Base-by-base conservation (phyloP, 1,140 invertebrate species). In the Anagrus nilaparvatae region DNA sequence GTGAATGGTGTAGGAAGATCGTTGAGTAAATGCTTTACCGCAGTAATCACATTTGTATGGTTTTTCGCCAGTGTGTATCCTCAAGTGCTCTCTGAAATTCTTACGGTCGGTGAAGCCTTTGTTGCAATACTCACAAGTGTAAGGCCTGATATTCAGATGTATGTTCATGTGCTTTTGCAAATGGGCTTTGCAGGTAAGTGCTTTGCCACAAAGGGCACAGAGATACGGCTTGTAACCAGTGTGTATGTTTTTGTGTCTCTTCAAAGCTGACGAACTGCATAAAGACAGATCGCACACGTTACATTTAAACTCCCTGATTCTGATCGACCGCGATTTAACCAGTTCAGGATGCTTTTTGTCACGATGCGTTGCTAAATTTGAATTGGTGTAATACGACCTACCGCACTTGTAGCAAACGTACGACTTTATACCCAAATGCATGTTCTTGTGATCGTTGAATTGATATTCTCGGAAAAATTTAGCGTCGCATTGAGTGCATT, bases 191-290 rank as follows among this genome's bases (percentile, higher is more conserved):
- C 85, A 82, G 19, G 86, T 88, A 54, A 94, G 93, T 30, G 80
- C 72, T 41, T 82, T 70, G 3, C 81, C 78, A 61, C 86, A 89
- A 48, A 78, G 75, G 44, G 79, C 81, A 59, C 86, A 90, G 46
- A 78, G 76, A 58, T 83, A 87, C 0, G 85, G 84, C 50, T 88
- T 82, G 10, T 84, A 75, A 3, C 85, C 86, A 4, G 84, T 75
- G 62, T 90, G 85, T 2, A 84, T 78, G 54, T 86, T 82, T 30
- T 83, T 76, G 56, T 88, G 85, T n/a, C n/a, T n/a, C n/a, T n/a
- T n/a, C n/a, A n/a, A n/a, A n/a, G n/a, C n/a, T n/a, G n/a, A n/a
- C n/a, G n/a, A n/a, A n/a, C n/a, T n/a, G n/a, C n/a, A n/a, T n/a
- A n/a, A n/a, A n/a, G n/a, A n/a, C n/a, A n/a, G n/a, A n/a, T n/a